These are phyloP conservation scores for Microcebus lehilahytsara DNA, from an alignment of 2,113 vertebrate species.

Conservation along the genomic window DNA sequence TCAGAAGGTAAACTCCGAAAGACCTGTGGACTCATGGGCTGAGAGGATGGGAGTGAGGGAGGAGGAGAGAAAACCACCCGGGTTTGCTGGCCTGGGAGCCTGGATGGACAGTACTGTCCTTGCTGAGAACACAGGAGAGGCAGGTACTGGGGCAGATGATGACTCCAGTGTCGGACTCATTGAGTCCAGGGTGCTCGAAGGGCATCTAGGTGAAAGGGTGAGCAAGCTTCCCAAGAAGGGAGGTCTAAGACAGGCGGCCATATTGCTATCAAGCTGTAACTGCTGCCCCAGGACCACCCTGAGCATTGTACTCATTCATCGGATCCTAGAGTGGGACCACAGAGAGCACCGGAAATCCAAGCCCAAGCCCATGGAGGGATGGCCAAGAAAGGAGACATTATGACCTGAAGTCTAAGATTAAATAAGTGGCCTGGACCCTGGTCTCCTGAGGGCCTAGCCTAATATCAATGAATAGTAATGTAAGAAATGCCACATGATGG, in stretches of 20 bases:
- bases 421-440: not conserved
- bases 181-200: not conserved
- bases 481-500: not conserved
- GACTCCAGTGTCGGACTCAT: not conserved
- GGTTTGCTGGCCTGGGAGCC: not conserved
- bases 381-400: not conserved
- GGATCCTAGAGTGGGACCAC: not conserved
- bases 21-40: not conserved
- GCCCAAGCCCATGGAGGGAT: not conserved
- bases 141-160: not conserved
- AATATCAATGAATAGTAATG: conserved; percentile 14
- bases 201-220: too few relatives aligned
- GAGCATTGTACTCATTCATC: not conserved
- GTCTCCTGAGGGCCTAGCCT: not conserved
- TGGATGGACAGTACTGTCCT: not conserved
- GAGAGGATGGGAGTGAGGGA: not conserved
- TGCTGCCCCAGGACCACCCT: not conserved
- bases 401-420: not conserved
- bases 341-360: not conserved
- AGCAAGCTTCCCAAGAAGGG: not conserved
- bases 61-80: not conserved
- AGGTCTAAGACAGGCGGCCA: not conserved
- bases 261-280: not conserved
- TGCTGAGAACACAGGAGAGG: not conserved
- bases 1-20: not conserved